phyloP scores from a whole-genome alignment of 2,113 vertebrate species.

The Phocoena phocoena region DNA sequence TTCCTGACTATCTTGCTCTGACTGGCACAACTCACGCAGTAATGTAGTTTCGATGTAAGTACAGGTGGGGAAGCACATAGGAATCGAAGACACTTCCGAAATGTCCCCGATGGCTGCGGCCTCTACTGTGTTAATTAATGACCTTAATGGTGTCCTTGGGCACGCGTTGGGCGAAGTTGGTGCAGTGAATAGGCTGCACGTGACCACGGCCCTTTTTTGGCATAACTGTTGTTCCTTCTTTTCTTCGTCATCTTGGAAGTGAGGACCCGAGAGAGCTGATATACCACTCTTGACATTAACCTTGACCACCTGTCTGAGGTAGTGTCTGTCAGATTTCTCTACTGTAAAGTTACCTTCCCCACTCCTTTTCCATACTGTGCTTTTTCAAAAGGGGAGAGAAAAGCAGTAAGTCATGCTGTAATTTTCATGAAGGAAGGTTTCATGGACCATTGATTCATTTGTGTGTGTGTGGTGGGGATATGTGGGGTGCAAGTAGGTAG shows the following conservation, averaged over 20 bases:
- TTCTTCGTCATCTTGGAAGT: not conserved
- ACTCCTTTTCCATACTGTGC: not conserved
- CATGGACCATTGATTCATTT: not conserved
- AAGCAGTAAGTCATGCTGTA: not conserved
- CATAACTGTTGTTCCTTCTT: not conserved
- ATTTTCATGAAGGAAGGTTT: not conserved
- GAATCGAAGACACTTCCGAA: not conserved
- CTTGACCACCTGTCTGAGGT: not conserved
- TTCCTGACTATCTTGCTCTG: not conserved
- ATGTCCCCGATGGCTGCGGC: not conserved
- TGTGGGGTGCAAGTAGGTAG: not conserved
- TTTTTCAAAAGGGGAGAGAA: not conserved
- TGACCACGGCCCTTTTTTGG: not conserved
- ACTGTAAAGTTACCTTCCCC: not conserved
- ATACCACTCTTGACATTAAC: not conserved
- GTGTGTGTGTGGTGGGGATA: not conserved
- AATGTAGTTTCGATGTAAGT: not conserved
- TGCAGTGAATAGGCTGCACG: not conserved
- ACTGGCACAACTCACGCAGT: not conserved
- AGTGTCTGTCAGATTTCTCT: not conserved
- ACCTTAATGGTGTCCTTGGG: not conserved
- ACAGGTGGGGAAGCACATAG: not conserved
- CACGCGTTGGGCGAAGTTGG: not conserved
- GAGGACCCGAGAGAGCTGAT: not conserved
- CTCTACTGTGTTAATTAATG: not conserved